phyloP scores from a whole-genome alignment of 2,888 invertebrate genomes.

The Drosophila fungiperda region DNA sequence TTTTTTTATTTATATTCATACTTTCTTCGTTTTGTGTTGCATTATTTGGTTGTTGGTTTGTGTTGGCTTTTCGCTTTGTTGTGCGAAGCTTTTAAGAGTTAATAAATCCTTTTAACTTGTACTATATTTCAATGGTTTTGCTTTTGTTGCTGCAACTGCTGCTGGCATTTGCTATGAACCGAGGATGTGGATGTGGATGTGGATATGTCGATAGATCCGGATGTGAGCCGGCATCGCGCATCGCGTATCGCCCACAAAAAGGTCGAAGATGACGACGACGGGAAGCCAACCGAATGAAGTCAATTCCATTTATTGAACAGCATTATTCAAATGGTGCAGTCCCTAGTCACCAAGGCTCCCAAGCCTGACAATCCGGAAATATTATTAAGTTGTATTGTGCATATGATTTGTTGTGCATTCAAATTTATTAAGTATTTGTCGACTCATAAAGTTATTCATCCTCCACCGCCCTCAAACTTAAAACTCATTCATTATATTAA shows the following conservation, averaged over 20 bases:
- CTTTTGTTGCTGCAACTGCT: conserved; percentile 38
- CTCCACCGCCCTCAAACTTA: not conserved
- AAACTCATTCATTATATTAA: conserved; percentile 60
- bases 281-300: conserved; percentile 61
- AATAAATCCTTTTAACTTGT: conserved; percentile 80
- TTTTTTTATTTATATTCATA: conserved; percentile 33
- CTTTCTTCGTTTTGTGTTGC: conserved; percentile 18
- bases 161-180: conserved; percentile 47
- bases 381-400: conserved; percentile 73
- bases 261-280: conserved; percentile 40
- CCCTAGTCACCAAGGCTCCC: not conserved
- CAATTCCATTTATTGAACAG: conserved; percentile 75
- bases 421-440: conserved; percentile 60
- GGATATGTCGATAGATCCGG: conserved; percentile 43
- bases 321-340: conserved; percentile 67
- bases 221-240: conserved; percentile 20
- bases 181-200: conserved; percentile 54
- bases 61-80: conserved; percentile 66
- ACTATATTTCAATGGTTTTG: conserved; percentile 74
- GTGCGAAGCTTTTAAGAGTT: conserved; percentile 77
- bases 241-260: conserved; percentile 37
- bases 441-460: not conserved
- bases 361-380: conserved; percentile 48
- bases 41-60: conserved; percentile 34
- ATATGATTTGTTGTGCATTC: conserved; percentile 66